A percentile compares a stretch with the other conserved stretches of the same genome.
phyloP scores from a whole-genome alignment of 2,888 invertebrate genomes.

The Eristalis pertinax region DNA sequence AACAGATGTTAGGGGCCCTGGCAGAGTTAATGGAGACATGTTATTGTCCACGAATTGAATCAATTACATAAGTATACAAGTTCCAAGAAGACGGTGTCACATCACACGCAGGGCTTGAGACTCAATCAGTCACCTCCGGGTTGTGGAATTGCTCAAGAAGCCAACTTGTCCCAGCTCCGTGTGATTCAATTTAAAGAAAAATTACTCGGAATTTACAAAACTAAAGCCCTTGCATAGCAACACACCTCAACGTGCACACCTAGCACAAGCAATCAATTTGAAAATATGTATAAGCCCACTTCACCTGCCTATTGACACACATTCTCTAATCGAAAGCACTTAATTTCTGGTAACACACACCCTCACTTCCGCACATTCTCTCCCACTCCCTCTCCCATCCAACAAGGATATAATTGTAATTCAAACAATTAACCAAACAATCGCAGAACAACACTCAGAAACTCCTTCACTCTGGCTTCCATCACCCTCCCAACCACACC shows the following conservation, averaged over 20 bases:
- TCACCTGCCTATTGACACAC: slow-evolving; percentile 55
- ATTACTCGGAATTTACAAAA: background rate
- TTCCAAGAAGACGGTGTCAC: no score
- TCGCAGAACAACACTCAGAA: slow-evolving; percentile 68
- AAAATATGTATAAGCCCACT: background rate
- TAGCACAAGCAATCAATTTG: background rate
- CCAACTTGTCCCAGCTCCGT: no score
- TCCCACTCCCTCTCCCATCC: background rate
- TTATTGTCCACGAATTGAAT: no score
- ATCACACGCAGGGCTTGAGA: no score
- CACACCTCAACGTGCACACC: background rate
- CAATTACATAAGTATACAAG: no score
- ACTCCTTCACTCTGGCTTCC: slow-evolving; percentile 60
- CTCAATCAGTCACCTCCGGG: no score
- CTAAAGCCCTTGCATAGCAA: background rate
- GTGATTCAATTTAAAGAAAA: no score
- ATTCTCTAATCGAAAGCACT: slow-evolving; percentile 32
- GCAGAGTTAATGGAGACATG: no score
- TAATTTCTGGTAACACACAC: background rate
- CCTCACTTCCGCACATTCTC: slow-evolving; percentile 4
- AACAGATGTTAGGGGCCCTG: no score
- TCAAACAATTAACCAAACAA: slow-evolving; percentile 73
- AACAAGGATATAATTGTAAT: slow-evolving; percentile 60
- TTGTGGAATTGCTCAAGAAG: no score
- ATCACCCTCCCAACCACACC: slow-evolving; percentile 16